Evolutionary conservation across 2,113 vertebrate species (phyloP).

Genomic region (Choloepus hoffmanni): DNA sequence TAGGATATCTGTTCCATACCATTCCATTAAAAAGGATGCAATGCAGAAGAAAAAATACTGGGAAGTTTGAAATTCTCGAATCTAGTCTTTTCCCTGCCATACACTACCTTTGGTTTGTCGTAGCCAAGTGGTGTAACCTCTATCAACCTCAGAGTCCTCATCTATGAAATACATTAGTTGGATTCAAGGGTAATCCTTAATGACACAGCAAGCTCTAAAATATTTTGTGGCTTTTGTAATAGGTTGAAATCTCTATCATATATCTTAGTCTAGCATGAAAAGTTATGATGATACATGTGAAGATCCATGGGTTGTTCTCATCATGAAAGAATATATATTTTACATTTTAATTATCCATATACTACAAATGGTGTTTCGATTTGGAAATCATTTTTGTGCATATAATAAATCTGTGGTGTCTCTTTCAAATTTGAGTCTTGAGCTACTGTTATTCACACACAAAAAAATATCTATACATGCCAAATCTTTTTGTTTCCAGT

Average conservation of each 20-base stretch:
- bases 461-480: slow-evolving; percentile 23
- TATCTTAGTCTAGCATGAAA: neutral
- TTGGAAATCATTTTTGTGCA: neutral
- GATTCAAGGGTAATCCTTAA: neutral
- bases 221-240: neutral
- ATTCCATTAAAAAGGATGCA: neutral
- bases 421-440: slow-evolving; percentile 54
- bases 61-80: neutral
- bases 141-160: neutral
- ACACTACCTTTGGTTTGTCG: neutral
- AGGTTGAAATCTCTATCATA: neutral
- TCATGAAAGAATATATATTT: neutral
- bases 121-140: neutral
- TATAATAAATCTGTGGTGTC: neutral
- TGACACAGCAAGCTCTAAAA: neutral
- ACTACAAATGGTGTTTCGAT: neutral
- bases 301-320: neutral
- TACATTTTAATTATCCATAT: neutral
- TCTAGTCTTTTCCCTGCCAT: neutral
- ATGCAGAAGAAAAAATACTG: neutral
- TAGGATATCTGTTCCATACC: neutral
- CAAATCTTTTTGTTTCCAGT: neutral
- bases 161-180: neutral
- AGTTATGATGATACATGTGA: neutral
- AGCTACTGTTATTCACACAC: neutral